Evolutionary conservation across 2,888 invertebrate species (phyloP).

Genomic region (Nudaria mundana): DNA sequence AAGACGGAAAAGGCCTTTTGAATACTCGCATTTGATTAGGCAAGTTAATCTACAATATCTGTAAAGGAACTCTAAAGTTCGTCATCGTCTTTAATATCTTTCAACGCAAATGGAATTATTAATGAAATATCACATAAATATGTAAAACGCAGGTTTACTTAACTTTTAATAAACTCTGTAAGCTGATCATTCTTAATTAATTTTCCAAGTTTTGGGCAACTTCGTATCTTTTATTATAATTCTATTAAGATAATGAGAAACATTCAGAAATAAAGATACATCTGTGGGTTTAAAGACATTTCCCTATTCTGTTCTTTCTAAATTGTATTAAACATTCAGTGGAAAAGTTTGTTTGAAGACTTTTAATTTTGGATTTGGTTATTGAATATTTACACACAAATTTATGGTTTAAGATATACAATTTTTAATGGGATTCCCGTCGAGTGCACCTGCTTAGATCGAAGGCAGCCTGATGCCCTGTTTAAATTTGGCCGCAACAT

Average conservation of each 20-base stretch:
- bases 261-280: slow-evolving; percentile 3
- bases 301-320: background rate
- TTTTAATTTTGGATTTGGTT: background rate
- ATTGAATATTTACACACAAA: background rate
- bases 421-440: too few relatives aligned
- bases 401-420: too few relatives aligned
- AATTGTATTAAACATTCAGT: background rate
- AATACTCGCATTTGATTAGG: too few relatives aligned
- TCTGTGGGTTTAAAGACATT: background rate
- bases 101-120: slow-evolving; percentile 4
- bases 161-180: slow-evolving; percentile 13
- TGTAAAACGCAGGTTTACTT: slow-evolving; percentile 6
- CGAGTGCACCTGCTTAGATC: too few relatives aligned
- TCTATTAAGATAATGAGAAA: slow-evolving; percentile 18
- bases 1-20: too few relatives aligned
- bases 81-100: background rate
- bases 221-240: slow-evolving; percentile 26
- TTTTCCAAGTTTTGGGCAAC: slow-evolving; percentile 20
- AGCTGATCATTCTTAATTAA: slow-evolving; percentile 26
- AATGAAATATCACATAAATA: slow-evolving; percentile 9
- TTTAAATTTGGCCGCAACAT: too few relatives aligned
- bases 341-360: background rate
- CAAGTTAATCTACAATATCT: background rate
- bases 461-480: too few relatives aligned
- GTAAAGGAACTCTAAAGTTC: background rate